Evolutionary conservation across 2,888 invertebrate species (phyloP).

Genomic region (Aporophyla lueneburgensis): DNA sequence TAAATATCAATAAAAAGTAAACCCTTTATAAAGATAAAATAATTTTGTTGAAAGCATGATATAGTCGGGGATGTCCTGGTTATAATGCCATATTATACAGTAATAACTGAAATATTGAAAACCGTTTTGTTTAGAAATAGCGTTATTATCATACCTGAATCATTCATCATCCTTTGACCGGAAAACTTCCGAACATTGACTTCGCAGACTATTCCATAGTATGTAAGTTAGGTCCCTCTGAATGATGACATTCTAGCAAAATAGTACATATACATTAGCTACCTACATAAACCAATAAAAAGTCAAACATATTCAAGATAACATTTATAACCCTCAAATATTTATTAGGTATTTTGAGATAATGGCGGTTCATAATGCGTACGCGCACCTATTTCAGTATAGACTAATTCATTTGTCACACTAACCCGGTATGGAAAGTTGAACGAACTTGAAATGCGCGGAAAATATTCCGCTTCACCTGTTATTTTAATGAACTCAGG

Average conservation of each 20-base stretch:
- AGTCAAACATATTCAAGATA: conserved; percentile 35
- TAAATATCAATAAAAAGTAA: conserved; percentile 31
- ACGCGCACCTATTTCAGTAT: conserved; percentile 22
- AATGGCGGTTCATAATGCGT: conserved; percentile 20
- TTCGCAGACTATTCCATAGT: conserved; percentile 14
- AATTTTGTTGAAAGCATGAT: neutral
- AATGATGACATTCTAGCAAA: conserved; percentile 19
- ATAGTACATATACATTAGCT: conserved; percentile 7
- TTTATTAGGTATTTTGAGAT: conserved; percentile 45
- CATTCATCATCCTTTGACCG: conserved; percentile 34
- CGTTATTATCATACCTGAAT: conserved; percentile 38
- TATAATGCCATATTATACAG: conserved; percentile 5
- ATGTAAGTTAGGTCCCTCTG: conserved; percentile 11
- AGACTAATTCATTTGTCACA: conserved; percentile 51
- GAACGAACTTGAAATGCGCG: conserved; percentile 53
- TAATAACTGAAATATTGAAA: neutral
- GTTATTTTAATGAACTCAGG: conserved; percentile 9
- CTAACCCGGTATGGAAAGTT: conserved; percentile 54
- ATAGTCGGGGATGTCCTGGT: neutral
- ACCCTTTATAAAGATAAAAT: neutral
- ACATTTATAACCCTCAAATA: conserved; percentile 45
- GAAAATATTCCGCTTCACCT: conserved; percentile 42
- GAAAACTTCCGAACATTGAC: conserved; percentile 29
- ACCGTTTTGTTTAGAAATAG: conserved; percentile 17
- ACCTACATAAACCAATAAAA: conserved; percentile 44